phyloP scores from a whole-genome alignment of 92 coral and sea anemone genomes.

The Heliopora coerulea region DNA sequence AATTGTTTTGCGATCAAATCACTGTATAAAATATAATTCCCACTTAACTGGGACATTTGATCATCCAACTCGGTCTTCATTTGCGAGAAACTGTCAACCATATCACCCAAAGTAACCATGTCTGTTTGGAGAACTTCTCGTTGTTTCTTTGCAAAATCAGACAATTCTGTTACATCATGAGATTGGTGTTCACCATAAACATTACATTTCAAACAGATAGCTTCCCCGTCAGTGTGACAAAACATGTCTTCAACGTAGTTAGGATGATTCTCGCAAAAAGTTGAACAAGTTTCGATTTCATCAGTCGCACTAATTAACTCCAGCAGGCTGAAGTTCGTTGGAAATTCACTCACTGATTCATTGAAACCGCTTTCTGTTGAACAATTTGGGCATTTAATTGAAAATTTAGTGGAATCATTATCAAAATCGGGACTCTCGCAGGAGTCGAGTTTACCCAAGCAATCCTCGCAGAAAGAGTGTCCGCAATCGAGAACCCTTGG shows the following conservation, averaged over 20 bases:
- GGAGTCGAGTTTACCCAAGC: slow-evolving; percentile 1
- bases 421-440: no score
- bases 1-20: no score
- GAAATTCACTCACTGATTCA: background rate
- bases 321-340: slow-evolving; percentile 1
- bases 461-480: slow-evolving; percentile 16
- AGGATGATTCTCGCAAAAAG: background rate
- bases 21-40: no score
- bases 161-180: background rate
- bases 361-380: background rate
- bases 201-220: slow-evolving; percentile 9
- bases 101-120: no score
- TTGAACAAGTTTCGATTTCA: background rate
- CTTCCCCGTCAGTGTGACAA: slow-evolving; percentile 9
- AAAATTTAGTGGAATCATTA: no score
- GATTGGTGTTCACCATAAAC: slow-evolving; percentile 1
- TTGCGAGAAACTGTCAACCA: no score
- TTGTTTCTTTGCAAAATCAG: background rate
- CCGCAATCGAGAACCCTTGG: slow-evolving; percentile 1
- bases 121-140: background rate
- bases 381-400: background rate
- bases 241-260: slow-evolving; percentile 6
- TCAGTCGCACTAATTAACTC: background rate
- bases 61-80: no score
- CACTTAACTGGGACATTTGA: no score